Conservation (phyloP, 1,140 invertebrate genomes). For the Drosophila sulfurigaster region DNA sequence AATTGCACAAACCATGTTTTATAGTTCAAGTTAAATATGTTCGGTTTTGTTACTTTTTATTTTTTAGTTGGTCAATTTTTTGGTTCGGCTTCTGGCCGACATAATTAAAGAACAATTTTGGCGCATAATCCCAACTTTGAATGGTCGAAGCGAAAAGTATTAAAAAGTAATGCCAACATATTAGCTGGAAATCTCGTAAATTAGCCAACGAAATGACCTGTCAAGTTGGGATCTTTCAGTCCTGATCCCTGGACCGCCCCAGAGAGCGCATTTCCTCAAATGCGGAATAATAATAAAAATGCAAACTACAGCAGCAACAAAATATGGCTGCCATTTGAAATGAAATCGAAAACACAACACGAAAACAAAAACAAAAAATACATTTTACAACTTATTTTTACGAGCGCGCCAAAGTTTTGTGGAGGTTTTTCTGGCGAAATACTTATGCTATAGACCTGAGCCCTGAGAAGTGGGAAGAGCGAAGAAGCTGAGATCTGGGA, state of each 20-base stretch:
- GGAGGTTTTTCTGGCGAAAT: slow-evolving; percentile 53
- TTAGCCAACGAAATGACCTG: slow-evolving; percentile 73
- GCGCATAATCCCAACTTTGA: slow-evolving; percentile 62
- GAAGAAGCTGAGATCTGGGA: neutral
- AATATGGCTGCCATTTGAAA: slow-evolving; percentile 72
- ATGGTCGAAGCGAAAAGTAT: slow-evolving; percentile 38
- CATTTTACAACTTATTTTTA: slow-evolving; percentile 81
- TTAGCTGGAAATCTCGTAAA: slow-evolving; percentile 81
- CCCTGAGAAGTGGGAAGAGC: too few relatives aligned
- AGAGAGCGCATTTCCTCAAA: slow-evolving; percentile 54
- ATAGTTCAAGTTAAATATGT: slow-evolving; percentile 60
- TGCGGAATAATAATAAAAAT: slow-evolving; percentile 53
- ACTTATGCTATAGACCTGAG: neutral
- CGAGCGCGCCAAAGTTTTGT: slow-evolving; percentile 69
- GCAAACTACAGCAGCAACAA: slow-evolving; percentile 61
- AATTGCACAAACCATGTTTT: slow-evolving; percentile 72
- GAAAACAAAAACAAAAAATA: slow-evolving; percentile 62
- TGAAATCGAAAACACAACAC: slow-evolving; percentile 76
- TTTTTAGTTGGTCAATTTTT: slow-evolving; percentile 29
- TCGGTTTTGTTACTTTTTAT: slow-evolving; percentile 28
- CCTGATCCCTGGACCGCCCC: slow-evolving; percentile 36
- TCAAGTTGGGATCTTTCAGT: slow-evolving; percentile 37
- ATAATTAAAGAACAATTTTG: slow-evolving; percentile 70
- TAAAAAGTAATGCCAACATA: slow-evolving; percentile 76
- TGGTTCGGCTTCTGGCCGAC: slow-evolving; percentile 49